A percentile compares a stretch with the other conserved stretches of the same genome.
Conservation (phyloP, 2,888 invertebrate species). For the Sphecodes monilicornis region DNA sequence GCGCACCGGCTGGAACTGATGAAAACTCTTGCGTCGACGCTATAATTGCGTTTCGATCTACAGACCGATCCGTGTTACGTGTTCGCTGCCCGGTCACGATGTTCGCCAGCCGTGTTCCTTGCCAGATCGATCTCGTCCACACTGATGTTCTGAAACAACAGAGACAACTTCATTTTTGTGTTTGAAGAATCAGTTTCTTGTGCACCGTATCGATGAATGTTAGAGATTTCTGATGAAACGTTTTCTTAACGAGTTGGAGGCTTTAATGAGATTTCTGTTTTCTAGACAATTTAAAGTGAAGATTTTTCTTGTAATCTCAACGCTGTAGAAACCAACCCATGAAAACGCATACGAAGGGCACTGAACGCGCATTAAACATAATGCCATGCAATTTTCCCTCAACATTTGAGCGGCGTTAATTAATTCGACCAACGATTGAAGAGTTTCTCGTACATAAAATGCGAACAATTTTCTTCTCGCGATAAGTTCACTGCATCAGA, state of each 20-base stretch:
- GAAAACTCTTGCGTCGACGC: neutral
- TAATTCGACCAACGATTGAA: neutral
- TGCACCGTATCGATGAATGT: neutral
- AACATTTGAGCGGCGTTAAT: neutral
- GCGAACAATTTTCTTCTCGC: neutral
- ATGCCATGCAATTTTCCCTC: neutral
- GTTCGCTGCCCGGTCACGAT: neutral
- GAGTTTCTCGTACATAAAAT: neutral
- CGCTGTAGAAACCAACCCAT: neutral
- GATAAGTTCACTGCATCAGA: neutral
- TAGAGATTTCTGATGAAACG: neutral
- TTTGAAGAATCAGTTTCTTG: neutral
- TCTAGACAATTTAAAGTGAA: too few relatives aligned
- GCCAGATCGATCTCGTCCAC: neutral
- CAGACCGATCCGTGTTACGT: neutral
- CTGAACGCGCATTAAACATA: too few relatives aligned
- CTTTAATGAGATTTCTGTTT: too few relatives aligned
- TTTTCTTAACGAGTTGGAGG: neutral
- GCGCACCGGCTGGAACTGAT: constrained; percentile 2
- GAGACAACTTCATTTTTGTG: neutral
- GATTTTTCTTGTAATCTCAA: too few relatives aligned
- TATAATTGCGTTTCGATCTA: neutral
- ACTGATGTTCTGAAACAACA: neutral
- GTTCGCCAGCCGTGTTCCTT: neutral
- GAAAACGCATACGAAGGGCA: neutral